Percentiles rank a stretch among this genome's conserved stretches.
phyloP scores from a whole-genome alignment of 30 jellyfish, hydroid and myxozoan genomes.

The Nemopilema nomurai region DNA sequence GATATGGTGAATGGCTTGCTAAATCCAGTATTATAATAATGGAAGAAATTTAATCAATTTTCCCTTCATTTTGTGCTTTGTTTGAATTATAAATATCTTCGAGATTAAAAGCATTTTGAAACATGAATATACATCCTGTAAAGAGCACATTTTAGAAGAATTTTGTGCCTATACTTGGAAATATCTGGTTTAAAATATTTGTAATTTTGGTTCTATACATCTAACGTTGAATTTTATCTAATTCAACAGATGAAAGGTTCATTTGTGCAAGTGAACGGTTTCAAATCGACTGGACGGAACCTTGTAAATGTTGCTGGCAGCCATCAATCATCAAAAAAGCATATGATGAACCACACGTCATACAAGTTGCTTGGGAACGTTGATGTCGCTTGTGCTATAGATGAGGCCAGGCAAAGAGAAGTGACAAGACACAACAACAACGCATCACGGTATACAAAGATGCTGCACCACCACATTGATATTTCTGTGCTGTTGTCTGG shows the following conservation, averaged over 20 bases:
- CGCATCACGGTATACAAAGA: slow-evolving; percentile 48
- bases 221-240: slow-evolving; percentile 27
- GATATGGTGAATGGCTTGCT: not conserved
- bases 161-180: slow-evolving; percentile 5
- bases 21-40: not conserved
- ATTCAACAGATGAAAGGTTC: slow-evolving; percentile 46
- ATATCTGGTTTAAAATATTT: not conserved
- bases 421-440: slow-evolving; percentile 42
- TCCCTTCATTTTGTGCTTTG: not conserved
- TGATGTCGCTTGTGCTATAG: slow-evolving; percentile 58
- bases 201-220: not conserved
- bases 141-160: slow-evolving; percentile 4
- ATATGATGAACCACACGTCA: slow-evolving; percentile 44
- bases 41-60: slow-evolving; percentile 5
- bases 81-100: not conserved
- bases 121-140: not conserved
- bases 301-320: slow-evolving; percentile 53
- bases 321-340: slow-evolving; percentile 68
- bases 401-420: slow-evolving; percentile 64
- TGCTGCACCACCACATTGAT: slow-evolving; percentile 59
- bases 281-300: slow-evolving; percentile 58
- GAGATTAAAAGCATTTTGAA: slow-evolving; percentile 7
- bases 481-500: slow-evolving; percentile 35
- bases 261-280: slow-evolving; percentile 42
- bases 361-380: slow-evolving; percentile 43